phyloP scores from a whole-genome alignment of 2,888 invertebrate genomes.

The Hirtodrosophila confusa region DNA sequence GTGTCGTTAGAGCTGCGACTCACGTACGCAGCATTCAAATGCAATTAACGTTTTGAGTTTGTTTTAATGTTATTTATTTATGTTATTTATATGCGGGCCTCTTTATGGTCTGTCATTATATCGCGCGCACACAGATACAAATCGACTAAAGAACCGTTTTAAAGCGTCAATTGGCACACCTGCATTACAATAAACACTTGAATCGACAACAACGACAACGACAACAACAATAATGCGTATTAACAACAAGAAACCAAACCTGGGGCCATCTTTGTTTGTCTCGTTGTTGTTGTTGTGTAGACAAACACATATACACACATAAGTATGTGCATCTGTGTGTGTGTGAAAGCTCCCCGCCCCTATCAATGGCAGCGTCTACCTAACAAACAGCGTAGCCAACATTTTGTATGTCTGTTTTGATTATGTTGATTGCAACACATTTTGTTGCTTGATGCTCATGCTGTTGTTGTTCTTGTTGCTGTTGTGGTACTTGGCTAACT shows the following conservation, averaged over 20 bases:
- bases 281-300: constrained; percentile 7
- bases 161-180: constrained; percentile 57
- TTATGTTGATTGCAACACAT: constrained; percentile 78
- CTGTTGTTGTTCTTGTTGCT: constrained; percentile 28
- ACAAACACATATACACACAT: too few relatives aligned
- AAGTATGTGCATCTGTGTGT: constrained; percentile 14
- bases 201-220: constrained; percentile 23
- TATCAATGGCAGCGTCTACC: constrained; percentile 55
- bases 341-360: constrained; percentile 43
- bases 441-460: constrained; percentile 15
- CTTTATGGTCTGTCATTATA: constrained; percentile 49
- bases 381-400: constrained; percentile 38
- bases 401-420: constrained; percentile 64
- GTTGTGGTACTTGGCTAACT: constrained; percentile 24
- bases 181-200: constrained; percentile 70
- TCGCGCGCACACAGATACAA: constrained; percentile 17
- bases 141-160: constrained; percentile 63
- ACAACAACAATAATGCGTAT: constrained; percentile 4
- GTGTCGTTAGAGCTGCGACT: constrained; percentile 41
- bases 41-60: constrained; percentile 66
- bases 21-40: constrained; percentile 60
- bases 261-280: constrained; percentile 44
- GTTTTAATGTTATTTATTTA: constrained; percentile 67
- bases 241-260: constrained; percentile 19
- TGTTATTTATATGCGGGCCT: constrained; percentile 55